A percentile compares a stretch with the other conserved stretches of the same genome.
Conservation (phyloP, 53 echinoderm and acorn worm genomes). For the Echinometra lucunter region DNA sequence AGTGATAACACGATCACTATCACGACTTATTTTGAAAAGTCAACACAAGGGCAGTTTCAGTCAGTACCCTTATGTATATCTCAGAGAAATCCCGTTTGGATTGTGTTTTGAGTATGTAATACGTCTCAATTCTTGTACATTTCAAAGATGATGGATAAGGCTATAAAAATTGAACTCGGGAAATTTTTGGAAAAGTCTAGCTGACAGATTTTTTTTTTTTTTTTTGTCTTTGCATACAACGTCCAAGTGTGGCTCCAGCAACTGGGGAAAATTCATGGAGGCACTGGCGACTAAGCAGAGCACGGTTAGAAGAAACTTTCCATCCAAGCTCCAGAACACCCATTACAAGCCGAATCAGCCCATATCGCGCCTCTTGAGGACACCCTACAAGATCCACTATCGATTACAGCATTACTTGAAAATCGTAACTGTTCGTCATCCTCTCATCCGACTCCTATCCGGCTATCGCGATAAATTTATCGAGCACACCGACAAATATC, state of each 20-base stretch:
- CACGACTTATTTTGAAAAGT: no score
- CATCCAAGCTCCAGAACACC: not conserved
- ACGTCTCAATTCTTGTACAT: no score
- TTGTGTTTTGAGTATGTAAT: no score
- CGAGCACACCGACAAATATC: constrained; percentile 53
- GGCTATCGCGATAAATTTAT: constrained; percentile 51
- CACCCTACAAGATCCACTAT: not conserved
- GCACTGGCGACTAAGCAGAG: not conserved
- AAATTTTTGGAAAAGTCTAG: no score
- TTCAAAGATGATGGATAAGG: no score
- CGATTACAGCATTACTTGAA: constrained; percentile 42
- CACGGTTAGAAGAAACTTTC: not conserved
- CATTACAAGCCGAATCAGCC: not conserved
- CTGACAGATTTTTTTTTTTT: not conserved
- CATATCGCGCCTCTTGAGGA: not conserved
- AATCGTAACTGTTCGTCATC: constrained; percentile 57
- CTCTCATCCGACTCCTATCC: constrained; percentile 55
- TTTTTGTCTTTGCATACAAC: not conserved
- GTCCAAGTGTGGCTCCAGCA: not conserved
- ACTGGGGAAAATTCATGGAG: constrained; percentile 30
- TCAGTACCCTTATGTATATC: no score
- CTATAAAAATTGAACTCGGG: no score
- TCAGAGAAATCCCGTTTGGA: no score
- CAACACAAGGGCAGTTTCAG: no score
- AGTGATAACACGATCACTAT: no score